phyloP scores from a whole-genome alignment of 2,797 vertebrate species.

The Mycteria americana region DNA sequence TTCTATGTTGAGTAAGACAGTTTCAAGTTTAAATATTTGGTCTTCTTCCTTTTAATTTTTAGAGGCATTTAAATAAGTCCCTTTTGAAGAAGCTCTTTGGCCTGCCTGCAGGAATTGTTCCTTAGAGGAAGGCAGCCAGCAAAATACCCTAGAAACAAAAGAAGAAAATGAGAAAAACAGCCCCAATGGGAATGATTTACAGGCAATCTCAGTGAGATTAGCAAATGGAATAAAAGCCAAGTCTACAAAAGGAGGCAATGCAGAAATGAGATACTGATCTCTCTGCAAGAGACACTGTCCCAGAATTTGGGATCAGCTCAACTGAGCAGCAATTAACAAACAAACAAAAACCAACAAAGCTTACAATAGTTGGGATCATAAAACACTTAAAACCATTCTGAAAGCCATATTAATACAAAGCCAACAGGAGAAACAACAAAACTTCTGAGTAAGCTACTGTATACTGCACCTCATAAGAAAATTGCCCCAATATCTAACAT shows the following conservation, averaged over 20 bases:
- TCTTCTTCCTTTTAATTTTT: not conserved
- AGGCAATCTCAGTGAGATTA: not conserved
- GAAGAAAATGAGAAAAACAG: conserved; percentile 43
- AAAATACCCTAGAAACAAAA: conserved; percentile 31
- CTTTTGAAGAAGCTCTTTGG: not conserved
- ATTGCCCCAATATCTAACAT: not conserved
- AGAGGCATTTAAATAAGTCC: not conserved
- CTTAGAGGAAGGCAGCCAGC: not conserved
- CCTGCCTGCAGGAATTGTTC: not conserved
- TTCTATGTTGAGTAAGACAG: not conserved
- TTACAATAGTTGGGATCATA: not conserved
- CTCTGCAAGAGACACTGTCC: not conserved
- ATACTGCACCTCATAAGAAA: not conserved
- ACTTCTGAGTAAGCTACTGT: not conserved
- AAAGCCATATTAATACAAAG: not conserved
- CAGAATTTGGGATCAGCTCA: conserved; percentile 21
- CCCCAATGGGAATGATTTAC: not conserved
- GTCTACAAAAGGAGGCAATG: not conserved
- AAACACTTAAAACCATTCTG: not conserved
- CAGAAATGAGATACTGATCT: conserved; percentile 37
- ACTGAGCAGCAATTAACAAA: conserved; percentile 27
- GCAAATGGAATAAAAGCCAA: conserved; percentile 6
- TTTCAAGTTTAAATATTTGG: not conserved
- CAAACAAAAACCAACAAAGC: not conserved
- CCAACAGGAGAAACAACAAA: not conserved